These are phyloP conservation scores for Chaenodraco wilsoni DNA, from an alignment of 2,797 vertebrate species.

Conservation along the genomic window DNA sequence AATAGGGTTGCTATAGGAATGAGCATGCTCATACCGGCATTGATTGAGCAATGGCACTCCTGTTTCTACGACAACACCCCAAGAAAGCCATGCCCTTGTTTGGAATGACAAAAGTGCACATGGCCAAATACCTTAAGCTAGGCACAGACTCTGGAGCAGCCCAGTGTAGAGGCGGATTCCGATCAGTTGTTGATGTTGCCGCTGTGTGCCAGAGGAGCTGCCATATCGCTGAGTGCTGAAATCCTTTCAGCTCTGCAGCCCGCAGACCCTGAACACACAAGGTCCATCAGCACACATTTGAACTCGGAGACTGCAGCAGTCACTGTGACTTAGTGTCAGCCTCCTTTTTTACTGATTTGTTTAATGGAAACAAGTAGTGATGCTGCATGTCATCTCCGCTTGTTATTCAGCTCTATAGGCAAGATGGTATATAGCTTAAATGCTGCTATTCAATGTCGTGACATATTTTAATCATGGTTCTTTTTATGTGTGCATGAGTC, in stretches of 20 bases:
- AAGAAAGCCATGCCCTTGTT: conserved; percentile 48
- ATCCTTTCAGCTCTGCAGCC: conserved; percentile 46
- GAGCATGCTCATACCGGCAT: conserved; percentile 52
- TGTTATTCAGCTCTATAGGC: background rate
- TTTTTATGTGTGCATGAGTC: conserved; percentile 4
- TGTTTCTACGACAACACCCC: conserved; percentile 58
- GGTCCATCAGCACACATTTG: conserved; percentile 35
- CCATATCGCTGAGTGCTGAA: conserved; percentile 54
- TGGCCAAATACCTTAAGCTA: background rate
- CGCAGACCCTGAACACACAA: conserved; percentile 35
- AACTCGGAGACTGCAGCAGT: conserved; percentile 63
- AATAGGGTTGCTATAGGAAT: conserved; percentile 53
- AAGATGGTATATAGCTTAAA: background rate
- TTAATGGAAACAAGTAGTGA: conserved; percentile 28
- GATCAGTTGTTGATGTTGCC: conserved; percentile 36
- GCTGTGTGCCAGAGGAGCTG: conserved; percentile 30
- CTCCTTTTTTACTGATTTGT: conserved; percentile 30
- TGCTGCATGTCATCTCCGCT: conserved; percentile 11
- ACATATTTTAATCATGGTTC: background rate
- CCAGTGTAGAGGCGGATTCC: conserved; percentile 9
- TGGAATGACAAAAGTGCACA: conserved; percentile 51
- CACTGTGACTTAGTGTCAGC: conserved; percentile 27
- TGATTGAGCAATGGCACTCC: conserved; percentile 55
- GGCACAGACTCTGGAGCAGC: conserved; percentile 1
- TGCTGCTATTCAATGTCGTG: background rate